Conservation (phyloP, 2,888 invertebrate species). For the Trachelus stipa region DNA sequence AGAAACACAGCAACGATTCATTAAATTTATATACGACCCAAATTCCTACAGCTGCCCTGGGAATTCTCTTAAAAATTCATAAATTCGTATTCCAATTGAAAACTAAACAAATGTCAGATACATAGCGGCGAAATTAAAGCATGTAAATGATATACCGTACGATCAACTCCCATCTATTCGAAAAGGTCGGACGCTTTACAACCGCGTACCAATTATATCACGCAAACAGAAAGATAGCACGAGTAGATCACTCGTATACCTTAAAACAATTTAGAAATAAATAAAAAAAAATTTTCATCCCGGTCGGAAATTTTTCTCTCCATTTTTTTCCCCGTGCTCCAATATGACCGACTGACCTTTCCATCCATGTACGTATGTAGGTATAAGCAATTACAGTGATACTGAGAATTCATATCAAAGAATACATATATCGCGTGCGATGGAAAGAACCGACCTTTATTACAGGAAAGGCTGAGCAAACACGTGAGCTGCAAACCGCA, state of each 20-base stretch:
- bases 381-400: background rate
- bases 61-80: background rate
- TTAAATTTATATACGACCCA: background rate
- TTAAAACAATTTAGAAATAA: background rate
- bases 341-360: background rate
- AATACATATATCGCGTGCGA: background rate
- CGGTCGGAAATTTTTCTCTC: background rate
- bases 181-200: background rate
- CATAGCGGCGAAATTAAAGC: background rate
- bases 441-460: background rate
- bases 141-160: background rate
- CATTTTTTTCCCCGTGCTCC: background rate
- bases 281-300: background rate
- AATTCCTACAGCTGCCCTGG: background rate
- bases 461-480: background rate
- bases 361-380: background rate
- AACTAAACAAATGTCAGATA: background rate
- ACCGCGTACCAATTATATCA: background rate
- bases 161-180: background rate
- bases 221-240: background rate
- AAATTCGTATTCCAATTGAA: background rate
- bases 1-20: background rate
- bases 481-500: background rate
- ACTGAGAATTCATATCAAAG: background rate
- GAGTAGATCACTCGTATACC: background rate